These are phyloP conservation scores for Ptiloglossa arizonensis DNA, from an alignment of 1,140 invertebrate species.

Conservation along the genomic window DNA sequence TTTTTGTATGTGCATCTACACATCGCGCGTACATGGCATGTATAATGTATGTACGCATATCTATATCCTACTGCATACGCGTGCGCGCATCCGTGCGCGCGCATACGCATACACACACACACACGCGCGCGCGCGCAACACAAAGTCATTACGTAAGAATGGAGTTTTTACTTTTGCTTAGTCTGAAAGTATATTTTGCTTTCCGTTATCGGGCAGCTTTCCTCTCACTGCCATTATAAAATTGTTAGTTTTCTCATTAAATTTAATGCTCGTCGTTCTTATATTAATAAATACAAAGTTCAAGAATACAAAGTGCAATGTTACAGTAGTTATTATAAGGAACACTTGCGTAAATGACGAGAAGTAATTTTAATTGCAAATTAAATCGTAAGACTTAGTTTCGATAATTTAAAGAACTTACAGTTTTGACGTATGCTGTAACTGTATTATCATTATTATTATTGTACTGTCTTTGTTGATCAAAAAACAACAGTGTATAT, in stretches of 20 bases:
- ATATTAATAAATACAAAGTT: conserved; percentile 42
- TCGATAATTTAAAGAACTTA: conserved; percentile 43
- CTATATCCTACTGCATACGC: not conserved
- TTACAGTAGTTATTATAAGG: conserved; percentile 15
- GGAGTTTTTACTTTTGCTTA: not conserved
- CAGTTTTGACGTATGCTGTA: conserved; percentile 51
- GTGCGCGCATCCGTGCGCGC: not conserved
- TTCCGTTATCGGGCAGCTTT: conserved; percentile 59
- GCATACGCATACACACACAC: not conserved
- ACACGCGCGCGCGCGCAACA: too few relatives aligned
- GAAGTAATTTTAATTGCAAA: conserved; percentile 30
- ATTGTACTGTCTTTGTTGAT: conserved; percentile 56
- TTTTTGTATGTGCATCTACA: not conserved
- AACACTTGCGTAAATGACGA: conserved; percentile 13
- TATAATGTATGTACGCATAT: not conserved
- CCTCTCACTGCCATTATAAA: conserved; percentile 71
- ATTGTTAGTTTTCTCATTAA: conserved; percentile 51
- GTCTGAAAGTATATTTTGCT: conserved; percentile 9
- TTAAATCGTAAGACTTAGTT: conserved; percentile 38
- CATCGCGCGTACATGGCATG: not conserved
- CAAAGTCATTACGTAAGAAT: not conserved
- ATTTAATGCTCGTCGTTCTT: conserved; percentile 54
- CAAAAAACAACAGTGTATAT: conserved; percentile 65
- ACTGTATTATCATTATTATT: conserved; percentile 54
- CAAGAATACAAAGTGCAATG: conserved; percentile 43